These are phyloP conservation scores for Cololabis saira DNA, from an alignment of 2,113 vertebrate species.

Conservation along the genomic window DNA sequence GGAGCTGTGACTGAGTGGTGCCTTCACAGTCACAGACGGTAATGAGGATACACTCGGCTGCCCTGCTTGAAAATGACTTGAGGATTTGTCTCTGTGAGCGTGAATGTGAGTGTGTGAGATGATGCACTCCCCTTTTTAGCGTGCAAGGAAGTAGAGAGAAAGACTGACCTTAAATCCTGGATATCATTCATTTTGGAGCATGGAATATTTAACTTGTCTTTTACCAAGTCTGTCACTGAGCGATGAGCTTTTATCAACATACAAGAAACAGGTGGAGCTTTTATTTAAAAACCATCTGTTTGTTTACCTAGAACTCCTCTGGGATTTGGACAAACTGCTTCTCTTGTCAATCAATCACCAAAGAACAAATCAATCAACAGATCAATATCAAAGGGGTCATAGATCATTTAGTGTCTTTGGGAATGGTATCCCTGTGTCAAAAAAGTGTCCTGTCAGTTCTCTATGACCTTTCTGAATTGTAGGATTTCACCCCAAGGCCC, in stretches of 20 bases:
- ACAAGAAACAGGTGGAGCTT: conserved; percentile 32
- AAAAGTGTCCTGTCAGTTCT: too few species aligned
- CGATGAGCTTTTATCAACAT: conserved; percentile 31
- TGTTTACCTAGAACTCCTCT: conserved; percentile 10
- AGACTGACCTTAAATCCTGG: conserved; percentile 55
- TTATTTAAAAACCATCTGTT: conserved; percentile 23
- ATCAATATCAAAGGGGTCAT: conserved; percentile 35
- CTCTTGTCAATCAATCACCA: conserved; percentile 42
- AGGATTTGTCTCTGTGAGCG: conserved; percentile 22
- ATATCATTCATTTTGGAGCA: conserved; percentile 57
- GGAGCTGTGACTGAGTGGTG: conserved; percentile 71
- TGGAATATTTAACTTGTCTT: conserved; percentile 51
- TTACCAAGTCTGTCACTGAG: conserved; percentile 32
- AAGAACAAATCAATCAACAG: conserved; percentile 31
- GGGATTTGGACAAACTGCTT: conserved; percentile 2
- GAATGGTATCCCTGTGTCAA: background rate
- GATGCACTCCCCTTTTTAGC: conserved; percentile 16
- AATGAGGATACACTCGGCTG: conserved; percentile 73
- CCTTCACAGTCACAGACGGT: conserved; percentile 65
- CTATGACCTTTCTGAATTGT: too few species aligned
- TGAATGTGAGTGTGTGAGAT: conserved; percentile 1
- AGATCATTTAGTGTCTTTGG: conserved; percentile 6
- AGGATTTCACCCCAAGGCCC: background rate
- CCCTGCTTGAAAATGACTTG: conserved; percentile 67
- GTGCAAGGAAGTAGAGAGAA: conserved; percentile 43